Conservation (phyloP, 2,888 invertebrate species). For the Perizoma affinitatum region DNA sequence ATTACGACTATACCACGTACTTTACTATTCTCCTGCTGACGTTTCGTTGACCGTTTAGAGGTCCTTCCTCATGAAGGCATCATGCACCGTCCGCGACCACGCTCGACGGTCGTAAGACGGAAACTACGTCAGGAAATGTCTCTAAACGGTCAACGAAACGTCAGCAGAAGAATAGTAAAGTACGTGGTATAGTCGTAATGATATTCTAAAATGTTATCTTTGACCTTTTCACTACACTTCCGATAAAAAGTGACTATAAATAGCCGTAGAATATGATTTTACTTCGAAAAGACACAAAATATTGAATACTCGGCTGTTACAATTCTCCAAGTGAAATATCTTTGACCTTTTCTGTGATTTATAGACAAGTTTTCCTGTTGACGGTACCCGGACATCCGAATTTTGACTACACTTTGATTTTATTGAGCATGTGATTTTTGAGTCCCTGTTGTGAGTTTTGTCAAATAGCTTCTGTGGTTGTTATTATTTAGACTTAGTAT, state of each 20-base stretch:
- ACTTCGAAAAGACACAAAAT: constrained; percentile 33
- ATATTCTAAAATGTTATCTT: too few relatives aligned
- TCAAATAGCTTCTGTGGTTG: constrained; percentile 7
- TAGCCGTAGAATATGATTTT: constrained; percentile 13
- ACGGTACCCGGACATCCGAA: constrained; percentile 58
- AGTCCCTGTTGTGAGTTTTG: constrained; percentile 13
- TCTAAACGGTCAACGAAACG: too few relatives aligned
- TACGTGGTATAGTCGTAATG: too few relatives aligned
- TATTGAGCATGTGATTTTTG: constrained; percentile 64
- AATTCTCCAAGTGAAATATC: constrained; percentile 58
- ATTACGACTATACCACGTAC: too few relatives aligned
- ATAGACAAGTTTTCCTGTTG: constrained; percentile 63
- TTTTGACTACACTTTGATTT: constrained; percentile 62
- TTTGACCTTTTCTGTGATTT: constrained; percentile 76
- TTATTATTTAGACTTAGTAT: too few relatives aligned
- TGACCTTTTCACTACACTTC: constrained; percentile 5
- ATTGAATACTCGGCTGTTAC: constrained; percentile 47
- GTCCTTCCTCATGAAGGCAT: too few relatives aligned
- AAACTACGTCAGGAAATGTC: too few relatives aligned
- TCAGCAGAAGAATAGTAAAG: too few relatives aligned
- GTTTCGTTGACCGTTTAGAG: too few relatives aligned
- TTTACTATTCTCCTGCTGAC: too few relatives aligned
- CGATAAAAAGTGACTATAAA: constrained; percentile 3
- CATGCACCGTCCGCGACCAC: too few relatives aligned
- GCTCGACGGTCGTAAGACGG: too few relatives aligned